Conservation (phyloP, 2,113 vertebrate genomes). For the Atrichornis clamosus region DNA sequence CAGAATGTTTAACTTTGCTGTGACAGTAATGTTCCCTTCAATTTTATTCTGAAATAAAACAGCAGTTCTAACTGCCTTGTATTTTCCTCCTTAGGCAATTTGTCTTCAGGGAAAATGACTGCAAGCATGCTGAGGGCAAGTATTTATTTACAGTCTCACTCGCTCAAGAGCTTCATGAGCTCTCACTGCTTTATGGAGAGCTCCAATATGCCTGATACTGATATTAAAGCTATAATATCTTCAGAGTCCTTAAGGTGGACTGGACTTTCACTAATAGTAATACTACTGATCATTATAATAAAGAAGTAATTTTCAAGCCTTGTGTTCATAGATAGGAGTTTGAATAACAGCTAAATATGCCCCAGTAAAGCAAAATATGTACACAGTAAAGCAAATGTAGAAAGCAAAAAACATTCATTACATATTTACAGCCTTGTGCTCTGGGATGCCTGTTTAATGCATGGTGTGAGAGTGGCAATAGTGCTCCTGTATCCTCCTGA, state of each 20-base stretch:
- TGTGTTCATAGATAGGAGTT: background rate
- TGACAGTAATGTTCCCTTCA: background rate
- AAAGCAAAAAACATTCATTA: background rate
- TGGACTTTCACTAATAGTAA: background rate
- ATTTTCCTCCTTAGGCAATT: background rate
- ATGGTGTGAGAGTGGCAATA: background rate
- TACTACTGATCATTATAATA: background rate
- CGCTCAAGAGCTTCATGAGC: background rate
- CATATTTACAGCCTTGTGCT: background rate
- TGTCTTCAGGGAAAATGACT: background rate
- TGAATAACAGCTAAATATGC: background rate
- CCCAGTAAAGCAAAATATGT: background rate
- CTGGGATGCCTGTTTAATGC: background rate
- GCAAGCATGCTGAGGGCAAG: background rate
- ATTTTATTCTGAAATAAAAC: background rate
- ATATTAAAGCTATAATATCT: background rate
- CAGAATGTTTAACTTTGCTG: background rate
- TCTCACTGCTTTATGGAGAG: background rate
- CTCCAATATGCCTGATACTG: background rate
- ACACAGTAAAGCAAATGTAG: background rate
- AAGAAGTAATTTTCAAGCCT: background rate
- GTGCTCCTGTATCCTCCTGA: background rate
- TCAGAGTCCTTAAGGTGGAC: background rate
- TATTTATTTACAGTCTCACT: background rate
- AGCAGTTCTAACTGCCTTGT: background rate